Base-by-base conservation (phyloP, 2,888 invertebrate genomes). In the Pterostichus niger region DNA sequence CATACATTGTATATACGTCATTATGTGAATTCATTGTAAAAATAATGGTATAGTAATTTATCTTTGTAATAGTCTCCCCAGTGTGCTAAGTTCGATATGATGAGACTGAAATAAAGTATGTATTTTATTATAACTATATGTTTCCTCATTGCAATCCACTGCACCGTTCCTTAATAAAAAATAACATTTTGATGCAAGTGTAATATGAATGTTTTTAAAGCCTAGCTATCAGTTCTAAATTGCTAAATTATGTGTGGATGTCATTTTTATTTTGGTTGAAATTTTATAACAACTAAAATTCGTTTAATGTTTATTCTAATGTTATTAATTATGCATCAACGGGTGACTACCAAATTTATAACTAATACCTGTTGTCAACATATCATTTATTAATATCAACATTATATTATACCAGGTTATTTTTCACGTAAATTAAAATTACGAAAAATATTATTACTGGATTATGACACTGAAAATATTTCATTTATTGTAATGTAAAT, bases 91-190 rank as follows among this genome's bases (percentile, higher is more conserved):
- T 88, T 88, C 86, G 87, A 86, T 88, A 86, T 88, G 88, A 89
- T 88, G 88, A 89, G 89, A 89, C 89, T 89, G 89, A 89, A 77
- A 88, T 88, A 88, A 89, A 89, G 86, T 87, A 87, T 88, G 86
- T 89, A 88, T 88, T 89, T 88, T 86, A 87, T 71, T 80, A 68
- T 87, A 85, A 77, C 56, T 44, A 68, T 79, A 68, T 76, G 79
- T 59, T 61, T 75, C 46, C 71, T 80, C 54, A 78, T 40, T 78
- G 33, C 64, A 40, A n/a, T 64, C 33, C 64, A 9, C 49, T 2
- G 10, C 49, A 49, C 49, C 5, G 13, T 49, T 64, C 13, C 40
- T 6, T 4, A 9, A 54, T 3, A n/a, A 61, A 11, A 61, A 61
- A n/a, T 11, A n/a, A 61, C 33, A 35, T 61, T 35, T 64, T 64